Evolutionary conservation across 35 echinoderm and acorn worm genomes (phyloP), one percentile per base, ranked within the genome.

Genomic region (Diadema setosum): DNA sequence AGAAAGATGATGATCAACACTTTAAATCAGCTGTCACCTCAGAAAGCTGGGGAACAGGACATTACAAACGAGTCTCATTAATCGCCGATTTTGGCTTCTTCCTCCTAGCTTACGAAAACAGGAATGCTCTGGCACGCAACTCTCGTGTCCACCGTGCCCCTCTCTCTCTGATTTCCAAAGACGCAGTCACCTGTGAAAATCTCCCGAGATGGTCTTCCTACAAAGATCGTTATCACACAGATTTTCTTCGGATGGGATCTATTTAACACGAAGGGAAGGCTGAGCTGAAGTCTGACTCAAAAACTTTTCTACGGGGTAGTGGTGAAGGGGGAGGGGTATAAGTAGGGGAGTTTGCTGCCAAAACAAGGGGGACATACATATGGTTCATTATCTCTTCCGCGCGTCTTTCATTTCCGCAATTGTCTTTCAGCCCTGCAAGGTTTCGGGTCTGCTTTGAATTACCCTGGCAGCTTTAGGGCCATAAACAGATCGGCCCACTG

Each of bases 1-100:
- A 67, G 29, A 67, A 34, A 67, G 63, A 67, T 67, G 63, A 67
- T 67, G 63, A 67, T 67, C 63, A 67, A 67, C 63, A 67, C 63
- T 34, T 34, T 8, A 67, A 67, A 67, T 67, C 63, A 67, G 63
- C 63, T 67, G 63, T 67, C 63, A 67, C 63, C 63, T 67, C 30
- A 1, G 63, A 25, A 34, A 26, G 30, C 37, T 34, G 27, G 27
- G 12, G 63, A 67, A 67, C 63, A 67, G 63, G 63, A 67, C 63
- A 67, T 67, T 67, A 67, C 63, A 67, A 67, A 67, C 37, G 63
- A 67, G 63, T 33, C 27, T 34, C 63, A 67, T 34, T 67, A 67
- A 67, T 67, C 63, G 63, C 63, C 63, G 63, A 67, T 67, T 67
- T 67, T 34, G 29, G 37, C 63, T 67, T 67, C 63, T 67, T 67